Percentiles rank a stretch among this genome's conserved stretches.
Evolutionary conservation across 1,140 invertebrate species (phyloP).

Genomic region (Rhyzopertha dominica): DNA sequence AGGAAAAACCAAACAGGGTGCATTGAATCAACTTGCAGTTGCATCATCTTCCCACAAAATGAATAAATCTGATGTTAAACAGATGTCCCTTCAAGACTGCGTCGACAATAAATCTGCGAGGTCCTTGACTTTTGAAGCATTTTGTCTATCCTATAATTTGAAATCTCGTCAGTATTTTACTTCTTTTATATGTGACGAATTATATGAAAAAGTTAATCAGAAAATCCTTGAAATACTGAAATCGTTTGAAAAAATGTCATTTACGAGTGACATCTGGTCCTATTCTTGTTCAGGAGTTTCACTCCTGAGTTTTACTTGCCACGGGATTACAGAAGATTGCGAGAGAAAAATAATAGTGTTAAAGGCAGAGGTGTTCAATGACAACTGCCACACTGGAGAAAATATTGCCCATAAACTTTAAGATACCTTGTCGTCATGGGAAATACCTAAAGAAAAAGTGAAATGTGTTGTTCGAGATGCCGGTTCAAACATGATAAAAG

Average conservation of each 20-base stretch:
- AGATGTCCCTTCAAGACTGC: too few relatives aligned
- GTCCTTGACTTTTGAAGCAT: too few relatives aligned
- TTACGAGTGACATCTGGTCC: constrained; percentile 30
- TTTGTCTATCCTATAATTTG: too few relatives aligned
- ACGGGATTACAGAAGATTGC: constrained; percentile 26
- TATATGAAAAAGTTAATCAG: constrained; percentile 27
- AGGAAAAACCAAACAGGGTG: too few relatives aligned
- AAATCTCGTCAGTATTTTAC: too few relatives aligned
- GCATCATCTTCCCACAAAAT: too few relatives aligned
- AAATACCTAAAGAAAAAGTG: constrained; percentile 30
- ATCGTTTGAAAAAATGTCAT: constrained; percentile 29
- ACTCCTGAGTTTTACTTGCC: constrained; percentile 29
- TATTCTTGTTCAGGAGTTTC: constrained; percentile 26
- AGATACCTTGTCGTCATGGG: constrained; percentile 29
- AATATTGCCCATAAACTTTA: constrained; percentile 26
- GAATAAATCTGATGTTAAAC: too few relatives aligned
- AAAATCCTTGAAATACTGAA: constrained; percentile 22
- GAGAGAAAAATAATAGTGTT: constrained; percentile 27
- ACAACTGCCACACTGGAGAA: constrained; percentile 22
- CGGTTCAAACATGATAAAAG: constrained; percentile 32
- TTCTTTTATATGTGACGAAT: constrained; percentile 30
- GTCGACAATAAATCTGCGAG: too few relatives aligned
- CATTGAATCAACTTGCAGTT: too few relatives aligned
- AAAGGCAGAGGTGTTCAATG: too few relatives aligned
- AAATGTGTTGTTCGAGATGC: constrained; percentile 30